Conservation (phyloP, 2,797 vertebrate genomes). For the Gambelia wislizenii region DNA sequence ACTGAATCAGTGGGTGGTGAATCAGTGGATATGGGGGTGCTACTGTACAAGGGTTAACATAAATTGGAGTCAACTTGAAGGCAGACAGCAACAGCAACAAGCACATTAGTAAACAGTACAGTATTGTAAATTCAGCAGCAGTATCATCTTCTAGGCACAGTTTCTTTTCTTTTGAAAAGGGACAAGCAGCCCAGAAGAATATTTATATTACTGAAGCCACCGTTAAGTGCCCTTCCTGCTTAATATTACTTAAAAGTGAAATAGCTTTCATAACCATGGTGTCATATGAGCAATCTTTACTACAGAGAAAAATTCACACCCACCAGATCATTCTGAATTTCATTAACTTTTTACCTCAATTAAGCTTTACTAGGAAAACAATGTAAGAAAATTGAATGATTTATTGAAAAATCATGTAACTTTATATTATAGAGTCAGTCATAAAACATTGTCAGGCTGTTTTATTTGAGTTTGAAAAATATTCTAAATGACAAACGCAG, state of each 20-base stretch:
- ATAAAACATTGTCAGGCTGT: background rate
- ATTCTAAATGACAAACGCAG: background rate
- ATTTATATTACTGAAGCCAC: background rate
- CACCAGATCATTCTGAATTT: background rate
- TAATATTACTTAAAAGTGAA: background rate
- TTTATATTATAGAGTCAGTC: background rate
- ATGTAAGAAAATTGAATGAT: background rate
- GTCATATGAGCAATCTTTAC: background rate
- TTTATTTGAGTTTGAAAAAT: background rate
- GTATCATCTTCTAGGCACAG: background rate
- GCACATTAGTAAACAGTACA: background rate
- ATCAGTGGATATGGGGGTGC: too few relatives aligned
- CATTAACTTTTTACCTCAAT: background rate
- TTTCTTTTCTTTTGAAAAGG: background rate
- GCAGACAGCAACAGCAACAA: too few relatives aligned
- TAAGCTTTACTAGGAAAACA: background rate
- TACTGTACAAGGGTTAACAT: too few relatives aligned
- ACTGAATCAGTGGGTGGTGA: too few relatives aligned
- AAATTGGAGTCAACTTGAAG: too few relatives aligned
- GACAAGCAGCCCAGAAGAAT: background rate
- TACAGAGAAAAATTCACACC: background rate
- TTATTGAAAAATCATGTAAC: background rate
- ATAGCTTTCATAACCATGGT: background rate
- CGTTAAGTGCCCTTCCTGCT: background rate
- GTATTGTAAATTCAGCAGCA: background rate